Evolutionary conservation across 2,888 invertebrate species (phyloP).

Genomic region (Bombylius discolor): DNA sequence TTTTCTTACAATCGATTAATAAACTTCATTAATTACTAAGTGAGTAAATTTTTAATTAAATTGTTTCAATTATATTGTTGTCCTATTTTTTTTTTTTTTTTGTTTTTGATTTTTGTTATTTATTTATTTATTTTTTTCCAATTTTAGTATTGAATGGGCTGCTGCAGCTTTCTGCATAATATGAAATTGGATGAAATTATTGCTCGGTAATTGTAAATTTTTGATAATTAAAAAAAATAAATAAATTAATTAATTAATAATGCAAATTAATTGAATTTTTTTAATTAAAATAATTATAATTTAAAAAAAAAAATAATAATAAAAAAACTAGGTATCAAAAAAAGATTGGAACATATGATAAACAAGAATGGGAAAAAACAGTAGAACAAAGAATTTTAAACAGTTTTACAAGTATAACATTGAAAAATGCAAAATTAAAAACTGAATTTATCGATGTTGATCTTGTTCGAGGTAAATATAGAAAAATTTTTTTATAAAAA

Average conservation of each 20-base stretch:
- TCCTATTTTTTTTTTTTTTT: too few species aligned
- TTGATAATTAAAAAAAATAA: neutral
- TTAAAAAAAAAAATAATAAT: slow-evolving; percentile 6
- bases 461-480: slow-evolving; percentile 75
- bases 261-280: neutral
- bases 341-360: slow-evolving; percentile 94
- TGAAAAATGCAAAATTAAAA: slow-evolving; percentile 67
- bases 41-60: too few species aligned
- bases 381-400: slow-evolving; percentile 82
- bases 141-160: neutral
- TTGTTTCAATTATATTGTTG: too few species aligned
- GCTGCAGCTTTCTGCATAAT: slow-evolving; percentile 13
- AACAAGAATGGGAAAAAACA: slow-evolving; percentile 93
- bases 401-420: slow-evolving; percentile 68
- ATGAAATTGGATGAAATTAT: slow-evolving; percentile 39
- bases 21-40: too few species aligned
- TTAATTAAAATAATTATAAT: neutral
- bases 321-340: slow-evolving; percentile 65
- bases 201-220: slow-evolving; percentile 26
- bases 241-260: neutral
- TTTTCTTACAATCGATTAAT: too few species aligned
- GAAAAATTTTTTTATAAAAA: too few species aligned
- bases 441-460: slow-evolving; percentile 93
- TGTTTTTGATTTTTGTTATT: too few species aligned
- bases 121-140: too few species aligned